A percentile compares a stretch with the other conserved stretches of the same genome.
Evolutionary conservation across 2,797 vertebrate genomes (phyloP).

Genomic region (Argya squamiceps): DNA sequence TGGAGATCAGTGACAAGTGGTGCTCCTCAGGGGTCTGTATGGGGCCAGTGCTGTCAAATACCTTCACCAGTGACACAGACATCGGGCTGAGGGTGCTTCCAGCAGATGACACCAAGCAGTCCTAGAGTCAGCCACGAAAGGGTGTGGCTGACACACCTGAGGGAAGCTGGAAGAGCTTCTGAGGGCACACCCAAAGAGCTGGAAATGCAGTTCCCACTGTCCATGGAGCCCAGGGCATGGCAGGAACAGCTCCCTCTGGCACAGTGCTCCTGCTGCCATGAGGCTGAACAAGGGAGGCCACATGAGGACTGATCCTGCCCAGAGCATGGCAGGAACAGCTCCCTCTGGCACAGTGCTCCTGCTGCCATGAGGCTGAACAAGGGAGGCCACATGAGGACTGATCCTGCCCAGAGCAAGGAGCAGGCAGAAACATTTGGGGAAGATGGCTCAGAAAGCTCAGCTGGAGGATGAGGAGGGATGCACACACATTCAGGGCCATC

Average conservation of each 20-base stretch:
- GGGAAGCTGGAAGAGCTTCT: background rate
- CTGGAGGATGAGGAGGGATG: background rate
- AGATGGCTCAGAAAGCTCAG: background rate
- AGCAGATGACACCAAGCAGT: background rate
- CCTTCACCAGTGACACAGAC: background rate
- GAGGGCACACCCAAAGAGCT: background rate
- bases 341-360: rapidly evolving
- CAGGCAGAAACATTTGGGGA: rapidly evolving
- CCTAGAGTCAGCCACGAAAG: background rate
- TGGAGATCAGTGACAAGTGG: background rate
- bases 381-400: rapidly evolving
- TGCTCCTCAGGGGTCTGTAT: background rate
- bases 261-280: rapidly evolving
- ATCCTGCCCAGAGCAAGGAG: background rate
- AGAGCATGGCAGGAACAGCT: background rate
- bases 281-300: background rate
- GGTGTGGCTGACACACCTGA: rapidly evolving
- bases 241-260: background rate
- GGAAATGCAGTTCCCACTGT: background rate
- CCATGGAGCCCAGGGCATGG: background rate
- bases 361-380: rapidly evolving
- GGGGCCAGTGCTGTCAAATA: background rate
- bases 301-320: rapidly evolving
- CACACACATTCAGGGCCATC: background rate
- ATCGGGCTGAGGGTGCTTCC: background rate